Base-by-base conservation (phyloP, 2,113 vertebrate species). In the Oxyura jamaicensis region DNA sequence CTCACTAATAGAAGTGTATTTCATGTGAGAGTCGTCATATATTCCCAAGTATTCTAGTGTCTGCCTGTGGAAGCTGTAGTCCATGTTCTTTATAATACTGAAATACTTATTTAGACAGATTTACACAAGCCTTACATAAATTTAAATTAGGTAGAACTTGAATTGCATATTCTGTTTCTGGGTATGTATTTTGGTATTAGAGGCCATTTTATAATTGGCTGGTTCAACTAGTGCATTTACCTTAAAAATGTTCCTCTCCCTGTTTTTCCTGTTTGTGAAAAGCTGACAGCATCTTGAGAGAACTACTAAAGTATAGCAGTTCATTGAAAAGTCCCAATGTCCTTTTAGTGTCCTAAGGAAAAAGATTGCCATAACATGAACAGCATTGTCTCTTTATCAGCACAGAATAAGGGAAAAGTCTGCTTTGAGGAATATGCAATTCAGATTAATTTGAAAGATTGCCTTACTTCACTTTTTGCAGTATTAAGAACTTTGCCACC, bases 401-500 rank as follows among this genome's bases (percentile, higher is more conserved):
- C 83, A 31, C 65, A 12, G 81, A n/a, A 21, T 23, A 39, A 91
- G 77, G 63, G 63, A 93, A 92, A 86, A 83, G 92, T 88, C 86
- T 96, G 50, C 81, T 84, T 82, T 48, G 19, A 23, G 79, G 73
- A 90, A 93, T 91, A 78, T 75, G 52, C 83, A 88, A 86, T 92
- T 88, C 90, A 94, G 91, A 90, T 93, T 55, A 41, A 91, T 96
- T 76, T 92, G 83, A 94, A 92, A 93, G 60, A 44, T 68, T 92
- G 75, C 78, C 76, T 95, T 65, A 62, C 91, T 88, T 86, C 83
- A 26, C 28, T 93, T 86, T 58, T 60, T 87, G 78, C 19, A 10
- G 60, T 65, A 79, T 91, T 77, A 90, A 91, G 93, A 91, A 96
- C 78, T 95, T 90, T 96, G 91, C 77, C 83, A 91, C 73, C 92